Percentiles rank a stretch among this genome's conserved stretches.
Evolutionary conservation across 2,113 vertebrate genomes (phyloP).

Genomic region (Prolemur simus): DNA sequence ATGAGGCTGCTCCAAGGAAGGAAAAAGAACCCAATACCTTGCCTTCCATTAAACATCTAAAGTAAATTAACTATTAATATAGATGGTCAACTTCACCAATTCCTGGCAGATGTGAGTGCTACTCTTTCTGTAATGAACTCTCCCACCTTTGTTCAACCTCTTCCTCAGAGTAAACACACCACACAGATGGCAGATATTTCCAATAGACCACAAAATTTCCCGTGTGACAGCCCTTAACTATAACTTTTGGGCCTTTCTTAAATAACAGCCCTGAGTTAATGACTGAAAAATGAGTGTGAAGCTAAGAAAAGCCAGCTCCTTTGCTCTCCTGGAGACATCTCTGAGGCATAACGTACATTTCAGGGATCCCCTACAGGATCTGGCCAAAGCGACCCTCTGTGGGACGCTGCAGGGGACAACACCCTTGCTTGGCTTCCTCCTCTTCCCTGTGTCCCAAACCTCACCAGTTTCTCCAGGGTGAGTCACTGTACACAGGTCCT

Average conservation of each 20-base stretch:
- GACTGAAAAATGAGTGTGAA: not conserved
- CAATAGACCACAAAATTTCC: not conserved
- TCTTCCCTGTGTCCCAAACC: not conserved
- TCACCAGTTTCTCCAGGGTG: not conserved
- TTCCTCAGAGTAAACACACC: not conserved
- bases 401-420: not conserved
- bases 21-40: not conserved
- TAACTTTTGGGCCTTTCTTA: not conserved
- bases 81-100: not conserved
- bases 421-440: not conserved
- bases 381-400: not conserved
- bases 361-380: not conserved
- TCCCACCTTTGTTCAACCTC: not conserved
- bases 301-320: not conserved
- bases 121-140: not conserved
- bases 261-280: not conserved
- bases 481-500: not conserved
- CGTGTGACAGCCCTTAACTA: not conserved
- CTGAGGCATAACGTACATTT: not conserved
- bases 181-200: not conserved
- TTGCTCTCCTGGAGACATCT: not conserved
- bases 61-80: not conserved
- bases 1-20: not conserved
- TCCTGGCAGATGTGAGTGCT: not conserved
- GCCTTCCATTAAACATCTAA: not conserved